A percentile compares a stretch with the other conserved stretches of the same genome.
These are phyloP conservation scores for Orchesellides sinensis DNA, from an alignment of 2,888 invertebrate species.

Conservation along the genomic window DNA sequence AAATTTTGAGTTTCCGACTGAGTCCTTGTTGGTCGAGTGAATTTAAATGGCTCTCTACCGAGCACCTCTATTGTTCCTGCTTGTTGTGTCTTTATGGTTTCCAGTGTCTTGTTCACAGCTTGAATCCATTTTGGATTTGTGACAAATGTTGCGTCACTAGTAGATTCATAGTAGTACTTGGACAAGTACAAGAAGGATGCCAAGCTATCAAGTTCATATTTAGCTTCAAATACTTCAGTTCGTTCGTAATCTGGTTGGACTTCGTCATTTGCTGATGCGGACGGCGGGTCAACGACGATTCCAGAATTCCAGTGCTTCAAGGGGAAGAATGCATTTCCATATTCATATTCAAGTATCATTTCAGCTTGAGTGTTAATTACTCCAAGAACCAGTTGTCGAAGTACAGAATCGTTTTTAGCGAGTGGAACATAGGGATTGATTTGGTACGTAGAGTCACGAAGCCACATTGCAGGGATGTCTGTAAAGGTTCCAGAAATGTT, in stretches of 20 bases:
- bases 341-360: constrained; percentile 59
- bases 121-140: constrained; percentile 66
- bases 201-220: constrained; percentile 69
- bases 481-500: too few species aligned
- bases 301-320: constrained; percentile 69
- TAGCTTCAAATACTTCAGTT: constrained; percentile 71
- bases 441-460: constrained; percentile 72
- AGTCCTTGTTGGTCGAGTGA: constrained; percentile 66
- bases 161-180: constrained; percentile 68
- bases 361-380: constrained; percentile 73
- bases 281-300: constrained; percentile 54
- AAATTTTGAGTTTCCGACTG: constrained; percentile 72
- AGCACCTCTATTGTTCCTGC: constrained; percentile 69
- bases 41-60: constrained; percentile 64
- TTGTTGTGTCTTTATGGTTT: constrained; percentile 65
- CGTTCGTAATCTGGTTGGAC: constrained; percentile 65
- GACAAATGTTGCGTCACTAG: constrained; percentile 61
- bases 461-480: constrained; percentile 73
- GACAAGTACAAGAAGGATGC: constrained; percentile 69
- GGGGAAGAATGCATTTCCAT: constrained; percentile 71
- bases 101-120: constrained; percentile 56
- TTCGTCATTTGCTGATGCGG: constrained; percentile 42
- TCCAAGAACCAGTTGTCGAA: constrained; percentile 68
- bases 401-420: constrained; percentile 55
- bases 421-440: constrained; percentile 72